These are phyloP conservation scores for Diglossa cyanea DNA, from an alignment of 2,797 vertebrate species.

Conservation along the genomic window DNA sequence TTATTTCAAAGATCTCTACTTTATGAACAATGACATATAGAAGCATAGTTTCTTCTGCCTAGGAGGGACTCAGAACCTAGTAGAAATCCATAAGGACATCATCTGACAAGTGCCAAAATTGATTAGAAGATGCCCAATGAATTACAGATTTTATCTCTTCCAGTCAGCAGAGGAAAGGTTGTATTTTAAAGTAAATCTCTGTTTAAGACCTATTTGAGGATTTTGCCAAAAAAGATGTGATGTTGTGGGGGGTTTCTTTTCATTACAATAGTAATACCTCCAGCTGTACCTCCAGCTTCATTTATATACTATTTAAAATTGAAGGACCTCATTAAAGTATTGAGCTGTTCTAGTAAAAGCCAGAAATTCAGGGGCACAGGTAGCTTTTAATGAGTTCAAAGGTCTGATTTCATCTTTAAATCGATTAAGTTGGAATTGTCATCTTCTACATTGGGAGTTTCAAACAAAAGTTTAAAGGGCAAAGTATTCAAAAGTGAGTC, in stretches of 20 bases:
- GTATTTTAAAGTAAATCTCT: neutral
- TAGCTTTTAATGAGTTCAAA: neutral
- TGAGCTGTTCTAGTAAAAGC: neutral
- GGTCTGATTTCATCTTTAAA: neutral
- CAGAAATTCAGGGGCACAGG: neutral
- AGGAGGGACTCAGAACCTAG: neutral
- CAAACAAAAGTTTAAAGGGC: neutral
- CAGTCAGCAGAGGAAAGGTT: neutral
- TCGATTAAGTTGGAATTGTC: neutral
- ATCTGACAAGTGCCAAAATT: neutral
- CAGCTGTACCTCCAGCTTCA: neutral
- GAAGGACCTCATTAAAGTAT: neutral
- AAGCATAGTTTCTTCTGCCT: neutral
- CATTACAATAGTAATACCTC: neutral
- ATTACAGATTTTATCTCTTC: neutral
- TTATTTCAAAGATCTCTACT: neutral
- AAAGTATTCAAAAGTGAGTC: neutral
- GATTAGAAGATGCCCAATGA: neutral
- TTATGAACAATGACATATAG: neutral
- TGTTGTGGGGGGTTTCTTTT: neutral
- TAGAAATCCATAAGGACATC: neutral
- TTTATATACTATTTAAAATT: neutral
- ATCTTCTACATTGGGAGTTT: neutral
- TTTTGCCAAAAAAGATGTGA: neutral
- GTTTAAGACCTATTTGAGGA: neutral